Base-by-base conservation (phyloP, 2,888 invertebrate genomes). In the Sesia apiformis region DNA sequence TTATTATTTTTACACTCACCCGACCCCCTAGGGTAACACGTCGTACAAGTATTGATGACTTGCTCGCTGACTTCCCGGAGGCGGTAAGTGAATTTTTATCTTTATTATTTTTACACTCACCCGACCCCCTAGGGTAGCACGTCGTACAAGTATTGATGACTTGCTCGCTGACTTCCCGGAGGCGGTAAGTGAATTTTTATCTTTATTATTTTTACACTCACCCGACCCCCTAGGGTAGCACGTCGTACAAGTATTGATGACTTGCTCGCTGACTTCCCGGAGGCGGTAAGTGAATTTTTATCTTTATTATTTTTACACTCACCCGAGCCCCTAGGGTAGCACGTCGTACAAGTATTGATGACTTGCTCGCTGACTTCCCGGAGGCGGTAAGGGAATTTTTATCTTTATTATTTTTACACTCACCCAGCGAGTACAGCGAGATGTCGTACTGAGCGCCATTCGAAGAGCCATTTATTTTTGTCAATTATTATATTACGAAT, bases 121-220 rank as follows among this genome's bases (percentile, higher is more conserved):
- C 23, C 23, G 23, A 23, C 23, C 42, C 52, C 2, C 77, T n/a
- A 89, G 89, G 78, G 79, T 72, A 83, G 88, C 69, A 70, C 82
- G 7, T 62, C 74, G 0, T 88, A 88, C 80, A 90, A 90, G 67
- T 88, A 78, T 97, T 51, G 96, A 96, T 64, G 96, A 97, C 49
- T 90, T 97, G 50, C 91, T 97, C 91, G 96, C 96, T 3, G 94
- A 94, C 49, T 95, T 97, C 75, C 92, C 92, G 23, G 94, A 94
- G 66, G 90, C 92, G 60, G 95, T 95, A 78, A 82, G 83, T 76
- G n/a, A n/a, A n/a, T n/a, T n/a, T n/a, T n/a, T n/a, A n/a, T n/a
- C n/a, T n/a, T n/a, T n/a, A n/a, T n/a, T n/a, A n/a, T n/a, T n/a
- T n/a, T n/a, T n/a, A n/a, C n/a, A n/a, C n/a, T n/a, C n/a, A n/a